Evolutionary conservation across 2,113 vertebrate species (phyloP).

Genomic region (Stigmatopora nigra): DNA sequence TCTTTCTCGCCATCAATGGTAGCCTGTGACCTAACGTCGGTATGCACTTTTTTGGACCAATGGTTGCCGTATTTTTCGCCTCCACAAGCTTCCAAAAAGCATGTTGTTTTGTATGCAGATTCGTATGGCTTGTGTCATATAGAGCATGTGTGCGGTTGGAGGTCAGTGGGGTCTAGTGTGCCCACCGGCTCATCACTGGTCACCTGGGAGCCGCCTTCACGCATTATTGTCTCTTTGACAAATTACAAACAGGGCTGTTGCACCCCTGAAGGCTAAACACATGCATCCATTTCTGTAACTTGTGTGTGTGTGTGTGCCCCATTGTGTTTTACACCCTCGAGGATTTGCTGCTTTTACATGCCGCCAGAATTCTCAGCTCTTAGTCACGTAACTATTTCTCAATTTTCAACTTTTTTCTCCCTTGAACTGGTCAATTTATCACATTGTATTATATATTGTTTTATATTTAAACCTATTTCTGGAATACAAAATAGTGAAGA

Average conservation of each 20-base stretch:
- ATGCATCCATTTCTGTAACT: conserved; percentile 12
- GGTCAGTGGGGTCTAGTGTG: conserved; percentile 39
- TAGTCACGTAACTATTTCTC: conserved; percentile 15
- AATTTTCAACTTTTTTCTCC: not conserved
- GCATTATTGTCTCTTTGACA: conserved; percentile 59
- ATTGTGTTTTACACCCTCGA: conserved; percentile 18
- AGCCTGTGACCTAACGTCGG: not conserved
- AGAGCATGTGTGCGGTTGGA: conserved; percentile 15
- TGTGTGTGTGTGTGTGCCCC: conserved; percentile 9
- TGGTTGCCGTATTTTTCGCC: not conserved
- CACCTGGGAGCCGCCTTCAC: conserved; percentile 58
- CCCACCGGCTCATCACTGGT: conserved; percentile 52
- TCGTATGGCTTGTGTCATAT: conserved; percentile 2
- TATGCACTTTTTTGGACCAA: not conserved
- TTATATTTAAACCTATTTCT: no score
- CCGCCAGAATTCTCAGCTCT: conserved; percentile 27
- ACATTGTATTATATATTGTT: no score
- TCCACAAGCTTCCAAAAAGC: conserved; percentile 14
- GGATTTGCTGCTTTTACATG: conserved; percentile 24
- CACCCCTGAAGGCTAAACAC: conserved; percentile 18
- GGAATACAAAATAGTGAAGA: no score
- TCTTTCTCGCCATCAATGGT: no score
- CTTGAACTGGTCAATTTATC: no score
- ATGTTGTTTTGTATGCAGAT: conserved; percentile 7
- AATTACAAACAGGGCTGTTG: conserved; percentile 45